Conservation (phyloP, 2,113 vertebrate species). For the Oreotrochilus melanogaster region DNA sequence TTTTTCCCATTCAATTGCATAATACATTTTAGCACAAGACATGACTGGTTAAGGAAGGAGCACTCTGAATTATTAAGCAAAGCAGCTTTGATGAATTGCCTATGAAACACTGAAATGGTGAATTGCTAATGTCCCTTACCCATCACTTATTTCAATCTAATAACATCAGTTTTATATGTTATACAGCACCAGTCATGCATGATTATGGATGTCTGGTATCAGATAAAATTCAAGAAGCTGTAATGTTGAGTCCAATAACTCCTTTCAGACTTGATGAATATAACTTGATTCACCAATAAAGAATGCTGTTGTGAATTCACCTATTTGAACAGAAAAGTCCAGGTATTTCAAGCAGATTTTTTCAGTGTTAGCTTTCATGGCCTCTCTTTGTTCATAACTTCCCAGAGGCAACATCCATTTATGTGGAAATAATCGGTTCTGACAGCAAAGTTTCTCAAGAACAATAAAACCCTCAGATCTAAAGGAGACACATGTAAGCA, state of each 20-base stretch:
- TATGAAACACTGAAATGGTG: not conserved
- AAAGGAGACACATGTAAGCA: not conserved
- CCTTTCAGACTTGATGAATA: not conserved
- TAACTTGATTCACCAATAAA: not conserved
- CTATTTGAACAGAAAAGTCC: not conserved
- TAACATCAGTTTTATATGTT: not conserved
- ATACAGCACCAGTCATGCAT: not conserved
- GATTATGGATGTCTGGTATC: not conserved
- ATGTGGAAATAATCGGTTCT: not conserved
- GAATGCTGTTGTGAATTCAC: not conserved
- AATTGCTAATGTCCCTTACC: not conserved
- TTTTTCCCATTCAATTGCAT: not conserved
- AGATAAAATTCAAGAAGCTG: not conserved
- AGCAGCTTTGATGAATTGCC: not conserved
- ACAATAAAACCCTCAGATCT: not conserved
- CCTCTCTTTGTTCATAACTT: not conserved
- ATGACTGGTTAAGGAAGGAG: not conserved
- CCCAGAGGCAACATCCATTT: not conserved
- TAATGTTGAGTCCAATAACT: not conserved
- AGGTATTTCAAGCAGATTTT: not conserved
- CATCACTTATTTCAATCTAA: slow-evolving; percentile 6
- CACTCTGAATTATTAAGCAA: not conserved
- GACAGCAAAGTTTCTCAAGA: not conserved
- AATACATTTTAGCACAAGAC: not conserved
- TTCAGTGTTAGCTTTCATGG: not conserved